Base-by-base conservation (phyloP, 2,888 invertebrate species). In the Oeneis ivallda region DNA sequence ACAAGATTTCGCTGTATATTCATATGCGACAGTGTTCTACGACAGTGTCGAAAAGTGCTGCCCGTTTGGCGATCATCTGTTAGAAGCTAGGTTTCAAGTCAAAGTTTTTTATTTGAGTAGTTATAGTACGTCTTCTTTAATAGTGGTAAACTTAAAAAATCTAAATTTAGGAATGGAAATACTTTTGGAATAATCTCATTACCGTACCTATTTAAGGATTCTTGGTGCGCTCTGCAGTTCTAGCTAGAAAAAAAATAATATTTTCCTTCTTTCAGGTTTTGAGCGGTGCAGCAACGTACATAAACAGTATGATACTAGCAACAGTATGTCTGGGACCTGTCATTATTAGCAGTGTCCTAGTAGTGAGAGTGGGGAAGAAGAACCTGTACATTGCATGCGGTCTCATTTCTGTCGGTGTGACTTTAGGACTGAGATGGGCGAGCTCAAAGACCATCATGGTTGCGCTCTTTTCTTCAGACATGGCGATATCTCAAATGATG, bases 331-430 rank as follows among this genome's bases (percentile, higher is more conserved):
- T 80, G 0, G 50, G 77, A 4, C 80, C 81, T 0, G 77, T 76
- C 59, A 72, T 78, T n/a, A 69, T 84, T 10, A 78, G 76, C 8
- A 79, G 81, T 0, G 70, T 75, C 0, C 69, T 83, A 0, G 80
- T 83, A 1, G 81, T 79, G 34, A 77, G 64, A 68, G 76, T 83
- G 0, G 86, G 86, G 0, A 87, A 86, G 69, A 85, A 84, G 59
- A 69, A 68, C 2, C 62, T 86, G 0, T 75, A 82, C 8, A 68
- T 79, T 0, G 63, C 68, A 0, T 76, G 77, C 19, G 78, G 79
- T 0, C 0, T 77, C 0, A 69, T 80, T 3, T 71, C 78, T 8
- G 66, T 76, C 0, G 77, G 71, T 0, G 67, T 75, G 0, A 79
- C 79, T 9, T 64, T 85, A 8, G 80, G 76, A 0, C 56, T 85